Conservation (phyloP, 2,888 invertebrate genomes). For the Acanthosoma haemorrhoidale region DNA sequence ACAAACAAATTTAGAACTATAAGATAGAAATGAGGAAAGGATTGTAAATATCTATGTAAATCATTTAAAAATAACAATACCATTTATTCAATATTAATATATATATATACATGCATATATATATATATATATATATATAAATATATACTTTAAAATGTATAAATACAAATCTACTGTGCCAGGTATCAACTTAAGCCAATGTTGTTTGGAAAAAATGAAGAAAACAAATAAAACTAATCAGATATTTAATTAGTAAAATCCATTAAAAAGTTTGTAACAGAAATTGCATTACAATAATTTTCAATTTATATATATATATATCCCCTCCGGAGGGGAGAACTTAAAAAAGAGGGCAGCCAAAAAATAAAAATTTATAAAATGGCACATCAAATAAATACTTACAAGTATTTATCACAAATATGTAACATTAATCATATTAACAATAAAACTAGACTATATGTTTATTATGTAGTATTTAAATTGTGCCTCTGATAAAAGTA, state of each 20-base stretch:
- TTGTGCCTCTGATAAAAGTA: slow-evolving; percentile 23
- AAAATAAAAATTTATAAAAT: slow-evolving; percentile 1
- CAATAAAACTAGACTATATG: slow-evolving; percentile 17
- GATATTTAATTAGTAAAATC: slow-evolving; percentile 26
- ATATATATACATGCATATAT: slow-evolving; percentile 28
- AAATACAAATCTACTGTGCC: slow-evolving; percentile 42
- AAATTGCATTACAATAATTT: slow-evolving; percentile 34
- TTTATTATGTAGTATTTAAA: slow-evolving; percentile 17
- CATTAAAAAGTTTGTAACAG: slow-evolving; percentile 33
- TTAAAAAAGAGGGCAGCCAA: slow-evolving; percentile 18
- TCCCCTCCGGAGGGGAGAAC: neutral
- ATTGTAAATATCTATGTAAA: neutral
- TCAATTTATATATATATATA: slow-evolving; percentile 15
- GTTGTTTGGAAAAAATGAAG: neutral
- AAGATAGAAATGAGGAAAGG: neutral
- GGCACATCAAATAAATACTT: slow-evolving; percentile 29
- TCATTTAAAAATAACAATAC: slow-evolving; percentile 40
- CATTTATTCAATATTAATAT: slow-evolving; percentile 40
- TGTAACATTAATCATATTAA: slow-evolving; percentile 22
- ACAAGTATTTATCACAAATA: slow-evolving; percentile 26
- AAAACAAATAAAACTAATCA: slow-evolving; percentile 21
- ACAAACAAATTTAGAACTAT: no score
- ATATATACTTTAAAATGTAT: slow-evolving; percentile 35
- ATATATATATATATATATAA: slow-evolving; percentile 37
- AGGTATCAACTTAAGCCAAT: slow-evolving; percentile 37